Conservation (phyloP, 2,888 invertebrate species). For the Sisyra nigra region DNA sequence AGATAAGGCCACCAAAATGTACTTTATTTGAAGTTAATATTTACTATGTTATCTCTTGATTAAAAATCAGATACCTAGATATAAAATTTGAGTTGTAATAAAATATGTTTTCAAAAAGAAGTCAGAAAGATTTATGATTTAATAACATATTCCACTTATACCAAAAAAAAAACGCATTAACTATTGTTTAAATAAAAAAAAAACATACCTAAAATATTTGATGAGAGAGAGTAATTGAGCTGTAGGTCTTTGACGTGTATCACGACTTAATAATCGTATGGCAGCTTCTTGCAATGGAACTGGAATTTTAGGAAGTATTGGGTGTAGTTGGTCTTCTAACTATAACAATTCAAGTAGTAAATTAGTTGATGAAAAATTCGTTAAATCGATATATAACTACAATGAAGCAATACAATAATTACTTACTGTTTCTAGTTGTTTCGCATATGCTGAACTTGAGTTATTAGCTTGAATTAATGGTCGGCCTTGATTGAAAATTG, state of each 20-base stretch:
- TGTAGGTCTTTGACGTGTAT: conserved; percentile 75
- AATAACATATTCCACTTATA: neutral
- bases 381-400: neutral
- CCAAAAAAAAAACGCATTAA: too few relatives aligned
- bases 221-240: conserved; percentile 81
- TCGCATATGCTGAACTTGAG: conserved; percentile 73
- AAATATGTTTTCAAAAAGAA: too few relatives aligned
- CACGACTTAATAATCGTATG: conserved; percentile 63
- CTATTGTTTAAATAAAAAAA: neutral
- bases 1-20: too few relatives aligned
- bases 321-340: conserved; percentile 70
- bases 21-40: too few relatives aligned
- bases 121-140: too few relatives aligned
- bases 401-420: neutral
- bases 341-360: conserved; percentile 26
- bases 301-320: conserved; percentile 65
- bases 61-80: too few relatives aligned
- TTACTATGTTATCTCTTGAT: too few relatives aligned
- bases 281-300: conserved; percentile 76
- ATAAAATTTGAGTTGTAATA: too few relatives aligned
- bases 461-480: conserved; percentile 83
- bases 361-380: neutral
- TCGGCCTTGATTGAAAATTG: conserved; percentile 82
- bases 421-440: conserved; percentile 82
- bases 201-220: conserved; percentile 71